phyloP scores from a whole-genome alignment of 2,888 invertebrate species.

The Pomacea canaliculata region DNA sequence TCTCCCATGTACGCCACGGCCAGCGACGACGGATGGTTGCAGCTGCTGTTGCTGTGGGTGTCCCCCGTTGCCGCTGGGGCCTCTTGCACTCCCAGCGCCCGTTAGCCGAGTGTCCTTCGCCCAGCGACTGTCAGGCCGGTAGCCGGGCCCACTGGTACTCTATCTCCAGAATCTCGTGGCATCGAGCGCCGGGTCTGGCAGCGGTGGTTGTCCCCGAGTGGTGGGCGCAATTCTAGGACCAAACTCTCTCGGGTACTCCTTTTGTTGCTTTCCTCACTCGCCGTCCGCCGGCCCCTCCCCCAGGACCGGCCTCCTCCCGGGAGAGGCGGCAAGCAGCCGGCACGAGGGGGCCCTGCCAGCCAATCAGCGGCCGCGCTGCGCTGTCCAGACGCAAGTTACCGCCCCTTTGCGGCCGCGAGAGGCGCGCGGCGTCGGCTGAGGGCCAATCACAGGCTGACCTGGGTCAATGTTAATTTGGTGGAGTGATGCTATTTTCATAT shows the following conservation, averaged over 20 bases:
- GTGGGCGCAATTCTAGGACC: conserved; percentile 43
- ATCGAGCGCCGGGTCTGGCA: conserved; percentile 23
- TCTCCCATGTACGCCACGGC: neutral
- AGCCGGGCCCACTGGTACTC: conserved; percentile 19
- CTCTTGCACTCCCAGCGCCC: too few species aligned
- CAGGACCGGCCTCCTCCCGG: conserved; percentile 37
- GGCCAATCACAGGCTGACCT: conserved; percentile 44
- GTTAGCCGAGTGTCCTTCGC: too few species aligned
- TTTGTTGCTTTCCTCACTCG: conserved; percentile 63
- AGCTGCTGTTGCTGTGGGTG: neutral
- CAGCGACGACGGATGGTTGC: neutral
- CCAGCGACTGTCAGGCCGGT: too few species aligned
- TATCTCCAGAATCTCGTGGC: conserved; percentile 33
- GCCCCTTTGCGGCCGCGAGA: conserved; percentile 33
- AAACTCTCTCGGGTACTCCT: conserved; percentile 63
- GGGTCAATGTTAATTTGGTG: conserved; percentile 42
- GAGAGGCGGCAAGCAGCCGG: conserved; percentile 33
- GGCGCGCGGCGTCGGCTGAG: conserved; percentile 29
- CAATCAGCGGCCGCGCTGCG: conserved; percentile 35
- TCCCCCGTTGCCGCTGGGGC: too few species aligned
- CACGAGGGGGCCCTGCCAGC: conserved; percentile 34
- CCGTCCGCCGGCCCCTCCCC: conserved; percentile 40
- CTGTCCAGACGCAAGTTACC: conserved; percentile 29
- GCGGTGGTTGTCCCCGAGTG: conserved; percentile 26
- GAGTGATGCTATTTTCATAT: conserved; percentile 39